Evolutionary conservation across 2,888 invertebrate species (phyloP), one percentile per base, ranked within the genome.

Genomic region (Desoria tigrina): DNA sequence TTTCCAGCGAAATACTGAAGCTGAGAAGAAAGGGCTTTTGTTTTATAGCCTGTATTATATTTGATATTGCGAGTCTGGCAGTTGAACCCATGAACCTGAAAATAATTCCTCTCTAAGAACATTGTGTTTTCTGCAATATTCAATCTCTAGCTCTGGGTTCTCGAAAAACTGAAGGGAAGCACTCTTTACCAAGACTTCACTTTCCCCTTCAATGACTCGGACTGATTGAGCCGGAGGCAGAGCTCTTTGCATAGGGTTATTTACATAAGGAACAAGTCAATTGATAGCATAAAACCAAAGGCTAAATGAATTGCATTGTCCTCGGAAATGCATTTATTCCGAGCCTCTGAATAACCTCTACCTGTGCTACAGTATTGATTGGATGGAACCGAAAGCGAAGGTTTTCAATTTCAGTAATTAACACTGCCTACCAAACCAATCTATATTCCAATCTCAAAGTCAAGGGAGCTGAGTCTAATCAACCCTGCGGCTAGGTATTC

Each of bases 11-110:
- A n/a, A n/a, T n/a, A n/a, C n/a, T n/a, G n/a, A n/a, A n/a, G n/a
- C n/a, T n/a, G n/a, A n/a, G 18, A 21, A 45, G 45, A 18, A 18
- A 6, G 32, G 32, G 45, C 45, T 21, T 45, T 45, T 45, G 51
- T 51, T 51, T 51, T 51, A 51, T 51, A 51, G 26, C 51, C 16
- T 9, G 45, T 18, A 51, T 24, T 16, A 24, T 51, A 51, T 21
- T 45, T 51, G 21, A 45, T 45, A 45, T 45, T 45, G 45, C 9
- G 16, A 18, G 16, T 16, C 45, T 45, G n/a, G 51, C 23, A 7
- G 9, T 21, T 21, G 14, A 51, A 21, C 51, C 51, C 23, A 21
- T 51, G 51, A 51, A 51, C 51, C 26, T 51, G 51, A 51, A 51
- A 23, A 21, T 51, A 32, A 32, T 32, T 32, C 11, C 32, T 11